Evolutionary conservation across 2,888 invertebrate genomes (phyloP).

Genomic region (Phyto melanocephala): DNA sequence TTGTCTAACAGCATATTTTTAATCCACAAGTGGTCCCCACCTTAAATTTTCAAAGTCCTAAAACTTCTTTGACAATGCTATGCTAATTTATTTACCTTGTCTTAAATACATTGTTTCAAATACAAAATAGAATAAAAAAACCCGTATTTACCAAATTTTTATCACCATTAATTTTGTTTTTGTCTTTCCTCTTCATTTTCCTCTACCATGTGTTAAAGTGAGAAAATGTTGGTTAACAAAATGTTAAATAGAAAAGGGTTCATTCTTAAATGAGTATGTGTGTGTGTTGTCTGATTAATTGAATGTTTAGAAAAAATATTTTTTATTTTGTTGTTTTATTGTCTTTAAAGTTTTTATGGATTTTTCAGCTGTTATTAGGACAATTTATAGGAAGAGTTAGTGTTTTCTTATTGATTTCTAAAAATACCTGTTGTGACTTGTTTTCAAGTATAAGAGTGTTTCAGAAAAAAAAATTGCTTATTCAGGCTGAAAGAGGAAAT

Average conservation of each 20-base stretch:
- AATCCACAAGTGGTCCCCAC: too few species aligned
- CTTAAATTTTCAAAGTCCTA: too few species aligned
- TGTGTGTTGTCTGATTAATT: background rate
- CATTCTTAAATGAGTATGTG: background rate
- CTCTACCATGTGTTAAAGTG: conserved; percentile 37
- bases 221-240: conserved; percentile 31
- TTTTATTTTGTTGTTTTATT: background rate
- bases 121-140: too few species aligned
- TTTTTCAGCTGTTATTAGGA: conserved; percentile 50
- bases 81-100: too few species aligned
- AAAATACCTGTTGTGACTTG: conserved; percentile 29
- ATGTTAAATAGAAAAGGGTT: background rate
- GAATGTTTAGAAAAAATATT: conserved; percentile 8
- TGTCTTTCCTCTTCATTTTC: too few species aligned
- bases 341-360: background rate
- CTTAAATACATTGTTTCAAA: too few species aligned
- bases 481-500: background rate
- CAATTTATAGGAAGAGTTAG: background rate
- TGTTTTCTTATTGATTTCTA: background rate
- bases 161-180: conserved; percentile 35
- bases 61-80: too few species aligned
- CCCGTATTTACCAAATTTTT: too few species aligned
- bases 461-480: background rate
- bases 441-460: too few species aligned
- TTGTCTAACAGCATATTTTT: too few species aligned